Percentiles rank a stretch among this genome's conserved stretches.
These are phyloP conservation scores for Imbricaverruca yamaguchii DNA, from an alignment of 2,888 invertebrate genomes.

Conservation along the genomic window DNA sequence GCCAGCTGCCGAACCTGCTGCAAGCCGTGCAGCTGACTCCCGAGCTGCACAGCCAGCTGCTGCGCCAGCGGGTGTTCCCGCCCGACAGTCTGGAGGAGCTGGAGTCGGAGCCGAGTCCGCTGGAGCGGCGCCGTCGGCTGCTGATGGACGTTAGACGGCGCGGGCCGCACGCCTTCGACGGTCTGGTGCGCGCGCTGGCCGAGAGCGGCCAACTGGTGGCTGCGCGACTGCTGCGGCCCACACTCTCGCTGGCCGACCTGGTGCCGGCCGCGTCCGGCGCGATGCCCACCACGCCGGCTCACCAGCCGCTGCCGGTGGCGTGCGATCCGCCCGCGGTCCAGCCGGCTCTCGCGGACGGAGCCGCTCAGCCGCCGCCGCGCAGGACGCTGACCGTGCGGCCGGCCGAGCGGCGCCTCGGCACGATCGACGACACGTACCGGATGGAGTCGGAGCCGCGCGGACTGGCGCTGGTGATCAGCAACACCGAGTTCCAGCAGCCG, in stretches of 20 bases:
- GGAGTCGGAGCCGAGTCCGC: background rate
- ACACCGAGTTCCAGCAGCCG: background rate
- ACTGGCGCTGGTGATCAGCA: constrained; percentile 15
- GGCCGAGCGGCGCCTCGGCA: background rate
- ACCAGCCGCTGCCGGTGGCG: background rate
- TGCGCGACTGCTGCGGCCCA: constrained; percentile 1
- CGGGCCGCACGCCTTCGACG: constrained; percentile 4
- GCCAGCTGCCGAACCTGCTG: background rate
- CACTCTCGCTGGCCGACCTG: background rate
- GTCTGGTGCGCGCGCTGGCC: constrained; percentile 1
- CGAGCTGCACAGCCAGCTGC: constrained; percentile 1
- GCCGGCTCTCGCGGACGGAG: background rate
- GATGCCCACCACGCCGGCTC: background rate
- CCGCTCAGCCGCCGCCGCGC: background rate
- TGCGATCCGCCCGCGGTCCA: background rate
- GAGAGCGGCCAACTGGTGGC: constrained; percentile 3
- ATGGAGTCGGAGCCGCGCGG: background rate
- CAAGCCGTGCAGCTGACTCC: background rate
- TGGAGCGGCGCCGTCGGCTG: background rate
- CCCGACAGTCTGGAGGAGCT: background rate
- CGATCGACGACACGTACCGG: background rate
- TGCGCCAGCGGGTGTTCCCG: background rate
- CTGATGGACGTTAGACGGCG: background rate
- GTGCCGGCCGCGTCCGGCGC: background rate
- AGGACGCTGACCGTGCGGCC: background rate